Evolutionary conservation across 2,113 vertebrate genomes (phyloP).

Genomic region (Talpa occidentalis): DNA sequence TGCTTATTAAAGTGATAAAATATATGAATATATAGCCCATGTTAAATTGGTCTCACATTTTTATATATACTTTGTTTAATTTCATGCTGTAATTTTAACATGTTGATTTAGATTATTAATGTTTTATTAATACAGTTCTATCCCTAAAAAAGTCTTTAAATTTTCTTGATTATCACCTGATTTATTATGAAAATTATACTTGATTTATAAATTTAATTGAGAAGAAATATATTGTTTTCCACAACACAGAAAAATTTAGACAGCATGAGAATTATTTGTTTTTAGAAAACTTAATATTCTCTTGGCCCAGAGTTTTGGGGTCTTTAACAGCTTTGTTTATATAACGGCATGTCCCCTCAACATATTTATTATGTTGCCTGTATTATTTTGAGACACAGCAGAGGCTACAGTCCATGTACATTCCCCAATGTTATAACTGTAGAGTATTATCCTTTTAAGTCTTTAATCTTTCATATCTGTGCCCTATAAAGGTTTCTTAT

Average conservation of each 20-base stretch:
- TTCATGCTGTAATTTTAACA: not conserved
- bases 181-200: constrained; percentile 41
- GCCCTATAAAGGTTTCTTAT: not conserved
- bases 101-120: constrained; percentile 48
- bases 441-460: not conserved
- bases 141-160: constrained; percentile 20
- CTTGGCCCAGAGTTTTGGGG: not conserved
- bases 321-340: not conserved
- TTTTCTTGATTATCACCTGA: not conserved
- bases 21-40: constrained; percentile 36
- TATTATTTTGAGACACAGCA: not conserved
- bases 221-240: not conserved
- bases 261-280: not conserved
- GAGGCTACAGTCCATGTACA: not conserved
- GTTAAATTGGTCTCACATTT: not conserved
- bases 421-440: not conserved
- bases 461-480: not conserved
- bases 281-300: not conserved
- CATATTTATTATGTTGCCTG: not conserved
- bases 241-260: not conserved
- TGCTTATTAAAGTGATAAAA: constrained; percentile 50
- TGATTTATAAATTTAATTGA: constrained; percentile 55
- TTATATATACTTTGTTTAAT: constrained; percentile 18
- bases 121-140: constrained; percentile 52
- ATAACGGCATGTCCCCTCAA: not conserved